Evolutionary conservation across 2,113 vertebrate genomes (phyloP).

Genomic region (Pomatostomus ruficeps): DNA sequence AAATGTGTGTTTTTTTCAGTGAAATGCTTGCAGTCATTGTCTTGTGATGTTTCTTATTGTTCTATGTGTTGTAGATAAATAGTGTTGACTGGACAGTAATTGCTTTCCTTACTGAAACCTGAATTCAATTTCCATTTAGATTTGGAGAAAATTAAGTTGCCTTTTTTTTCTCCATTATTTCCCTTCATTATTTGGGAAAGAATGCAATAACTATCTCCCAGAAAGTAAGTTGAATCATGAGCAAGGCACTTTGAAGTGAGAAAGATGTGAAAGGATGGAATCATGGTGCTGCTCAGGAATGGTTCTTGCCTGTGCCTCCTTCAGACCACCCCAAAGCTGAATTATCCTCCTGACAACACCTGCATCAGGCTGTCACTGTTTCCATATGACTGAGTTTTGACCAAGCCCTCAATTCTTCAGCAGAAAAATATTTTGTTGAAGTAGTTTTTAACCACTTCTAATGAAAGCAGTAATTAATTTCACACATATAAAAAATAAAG

Average conservation of each 20-base stretch:
- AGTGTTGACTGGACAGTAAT: not conserved
- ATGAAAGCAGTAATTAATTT: not conserved
- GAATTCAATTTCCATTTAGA: not conserved
- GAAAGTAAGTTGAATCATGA: not conserved
- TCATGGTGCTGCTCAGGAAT: not conserved
- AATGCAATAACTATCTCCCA: not conserved
- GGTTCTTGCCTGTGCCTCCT: not conserved
- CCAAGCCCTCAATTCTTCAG: not conserved
- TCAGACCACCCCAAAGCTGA: not conserved
- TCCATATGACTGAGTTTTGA: not conserved
- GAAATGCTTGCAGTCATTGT: not conserved
- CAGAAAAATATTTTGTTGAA: not conserved
- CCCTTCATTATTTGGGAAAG: not conserved
- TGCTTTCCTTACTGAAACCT: not conserved
- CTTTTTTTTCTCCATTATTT: not conserved
- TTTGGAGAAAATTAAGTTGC: not conserved
- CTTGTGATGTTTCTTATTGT: not conserved
- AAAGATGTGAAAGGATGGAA: fast-evolving
- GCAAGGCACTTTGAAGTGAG: not conserved
- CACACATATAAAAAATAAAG: not conserved
- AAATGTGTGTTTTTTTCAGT: not conserved
- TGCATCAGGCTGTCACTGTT: not conserved
- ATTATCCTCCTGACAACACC: not conserved
- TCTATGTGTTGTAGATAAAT: not conserved
- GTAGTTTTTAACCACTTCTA: not conserved